Base-by-base conservation (phyloP, 2,113 vertebrate genomes). In the Phasianus colchicus region DNA sequence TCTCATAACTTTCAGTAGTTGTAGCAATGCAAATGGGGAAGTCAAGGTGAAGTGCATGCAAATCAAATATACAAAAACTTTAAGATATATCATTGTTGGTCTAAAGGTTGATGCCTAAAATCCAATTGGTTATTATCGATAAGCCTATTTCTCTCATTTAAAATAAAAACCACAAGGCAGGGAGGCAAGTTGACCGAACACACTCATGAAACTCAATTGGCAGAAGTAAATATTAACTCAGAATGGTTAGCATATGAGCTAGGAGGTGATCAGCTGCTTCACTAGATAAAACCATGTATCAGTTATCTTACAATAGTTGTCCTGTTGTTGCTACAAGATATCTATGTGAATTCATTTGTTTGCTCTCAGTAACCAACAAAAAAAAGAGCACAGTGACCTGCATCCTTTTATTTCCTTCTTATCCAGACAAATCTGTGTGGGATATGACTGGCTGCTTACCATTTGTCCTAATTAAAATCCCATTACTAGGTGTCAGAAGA, bases 401-500 rank as follows among this genome's bases (percentile, higher is more conserved):
- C n/a, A 57, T 2, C 43, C 0, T 9, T 52, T 83, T 52, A 60
- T 52, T 92, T 92, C 55, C 43, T 76, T 82, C 61, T 94, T 88
- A 91, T 66, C 0, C 4, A 82, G 90, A 30, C 86, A 89, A 95
- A 92, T 86, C 61, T 1, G 0, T 91, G 66, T 90, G 75, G 0
- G 1, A 14, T 80, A 55, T 42, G 64, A 93, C 60, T 83, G 82
- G 73, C 60, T 95, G 73, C 73, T 95, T 78, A 57, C 79, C 69
- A 83, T 97, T 96, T 90, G 34, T 94, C 38, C 76, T 94, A 88
- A 93, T 96, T 96, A 94, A 95, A 96, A 88, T 96, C 60, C 25
- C 76, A 83, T 88, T 94, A 95, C 30, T 43, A 36, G 2, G 58
- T 86, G 79, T 92, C 91, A 88, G 52, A 78, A 77, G 61, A 75